Conservation (phyloP, 2,888 invertebrate species). For the Congeria kusceri region DNA sequence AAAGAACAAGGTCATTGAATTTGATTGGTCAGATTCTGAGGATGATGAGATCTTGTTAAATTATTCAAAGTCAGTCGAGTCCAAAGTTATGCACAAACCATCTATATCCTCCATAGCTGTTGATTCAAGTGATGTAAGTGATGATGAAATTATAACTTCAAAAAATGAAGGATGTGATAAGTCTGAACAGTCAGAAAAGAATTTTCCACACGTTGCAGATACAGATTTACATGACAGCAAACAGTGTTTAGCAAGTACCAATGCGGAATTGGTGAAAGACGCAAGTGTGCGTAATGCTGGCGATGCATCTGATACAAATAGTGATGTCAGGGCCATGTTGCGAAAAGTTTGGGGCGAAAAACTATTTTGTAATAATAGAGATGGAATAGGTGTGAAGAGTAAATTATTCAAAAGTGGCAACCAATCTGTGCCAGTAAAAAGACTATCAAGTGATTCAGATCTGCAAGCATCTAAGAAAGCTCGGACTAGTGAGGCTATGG, state of each 20-base stretch:
- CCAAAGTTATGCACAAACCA: no score
- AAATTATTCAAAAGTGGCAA: not conserved
- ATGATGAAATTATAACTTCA: not conserved
- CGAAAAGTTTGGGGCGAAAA: slow-evolving; percentile 69
- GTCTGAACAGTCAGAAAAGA: not conserved
- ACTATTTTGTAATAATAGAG: slow-evolving; percentile 15
- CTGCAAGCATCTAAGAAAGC: not conserved
- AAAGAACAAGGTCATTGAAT: slow-evolving; percentile 25
- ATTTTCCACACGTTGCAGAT: no score
- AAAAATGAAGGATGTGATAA: not conserved
- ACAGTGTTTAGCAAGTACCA: no score
- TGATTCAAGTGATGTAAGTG: not conserved
- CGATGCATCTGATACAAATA: not conserved
- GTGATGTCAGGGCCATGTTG: slow-evolving; percentile 63
- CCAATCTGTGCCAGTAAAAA: not conserved
- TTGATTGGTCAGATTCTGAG: slow-evolving; percentile 59
- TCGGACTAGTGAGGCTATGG: not conserved
- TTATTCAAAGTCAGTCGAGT: not conserved
- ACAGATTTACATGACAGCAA: no score
- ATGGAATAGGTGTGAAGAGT: not conserved
- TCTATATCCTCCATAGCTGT: no score
- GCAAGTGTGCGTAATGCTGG: not conserved
- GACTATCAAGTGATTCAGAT: not conserved
- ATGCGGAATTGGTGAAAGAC: no score
- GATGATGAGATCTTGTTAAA: slow-evolving; percentile 51